Conservation (phyloP, 2,113 vertebrate genomes). For the Morone chrysops region DNA sequence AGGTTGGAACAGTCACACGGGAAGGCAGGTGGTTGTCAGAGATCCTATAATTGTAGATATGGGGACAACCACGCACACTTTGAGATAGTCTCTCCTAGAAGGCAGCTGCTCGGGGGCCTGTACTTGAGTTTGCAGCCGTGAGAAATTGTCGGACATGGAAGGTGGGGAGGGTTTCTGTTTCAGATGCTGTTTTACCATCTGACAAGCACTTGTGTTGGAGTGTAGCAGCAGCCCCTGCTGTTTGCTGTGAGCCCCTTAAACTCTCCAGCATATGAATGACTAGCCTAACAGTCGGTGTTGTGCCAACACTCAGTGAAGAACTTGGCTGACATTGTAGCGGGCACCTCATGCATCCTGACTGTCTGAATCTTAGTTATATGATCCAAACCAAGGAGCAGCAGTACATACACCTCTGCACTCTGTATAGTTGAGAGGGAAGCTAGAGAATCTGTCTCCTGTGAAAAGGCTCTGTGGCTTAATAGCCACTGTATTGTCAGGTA, state of each 20-base stretch:
- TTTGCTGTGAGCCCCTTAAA: not conserved
- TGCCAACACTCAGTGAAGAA: not conserved
- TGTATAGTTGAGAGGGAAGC: not conserved
- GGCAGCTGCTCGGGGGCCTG: not conserved
- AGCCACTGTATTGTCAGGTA: not conserved
- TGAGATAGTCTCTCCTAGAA: not conserved
- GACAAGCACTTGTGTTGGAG: not conserved
- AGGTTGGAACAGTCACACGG: not conserved
- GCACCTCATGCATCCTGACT: not conserved
- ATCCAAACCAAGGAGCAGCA: not conserved
- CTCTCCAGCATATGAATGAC: not conserved
- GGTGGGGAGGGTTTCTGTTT: not conserved
- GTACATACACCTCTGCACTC: not conserved
- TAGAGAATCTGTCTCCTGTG: not conserved
- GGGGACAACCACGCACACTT: not conserved
- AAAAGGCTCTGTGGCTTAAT: not conserved
- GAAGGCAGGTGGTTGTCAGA: no score
- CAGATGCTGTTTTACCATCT: not conserved
- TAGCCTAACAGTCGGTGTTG: not conserved
- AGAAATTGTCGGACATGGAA: not conserved
- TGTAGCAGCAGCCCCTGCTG: no score
- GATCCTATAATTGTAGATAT: not conserved
- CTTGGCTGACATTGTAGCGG: conserved; percentile 1
- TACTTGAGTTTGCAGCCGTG: not conserved
- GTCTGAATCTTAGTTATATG: not conserved